Evolutionary conservation across 92 coral and sea anemone species (phyloP), one percentile per base, ranked within the genome.

Genomic region (Umimayanthus chanpuru): DNA sequence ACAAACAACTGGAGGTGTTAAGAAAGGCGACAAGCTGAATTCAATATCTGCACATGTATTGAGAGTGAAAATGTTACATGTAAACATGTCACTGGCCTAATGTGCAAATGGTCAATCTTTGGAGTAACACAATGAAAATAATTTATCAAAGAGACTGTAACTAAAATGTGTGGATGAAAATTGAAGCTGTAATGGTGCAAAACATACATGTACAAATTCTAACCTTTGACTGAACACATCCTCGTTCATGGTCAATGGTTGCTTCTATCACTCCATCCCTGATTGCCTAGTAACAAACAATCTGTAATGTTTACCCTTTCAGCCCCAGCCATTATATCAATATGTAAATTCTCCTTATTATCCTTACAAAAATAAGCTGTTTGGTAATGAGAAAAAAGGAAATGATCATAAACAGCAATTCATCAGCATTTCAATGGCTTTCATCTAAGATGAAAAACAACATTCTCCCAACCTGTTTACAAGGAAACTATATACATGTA

Each of bases 191-290:
- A 18, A 61, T 61, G 9, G 26, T 20, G 9, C 68, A 21, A 61
- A 18, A 61, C 1, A 20, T 21, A 20, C 26, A 4, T 3, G 20
- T 61, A 15, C 2, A 61, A 61, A 18, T 61, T 43, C 65, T 56
- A 86, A 96, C 98, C 98, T 96, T 96, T 9, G 99, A 96, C 78
- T 96, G 99, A 20, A 97, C 98, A 85, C 94, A 94, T 30, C 99
- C 99, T 81, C 93, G 94, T 71, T 95, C 95, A 58, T 97, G 99
- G 91, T 97, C 96, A 66, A 97, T 97, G 16, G 98, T 94, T 29
- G 99, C 99, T 90, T 97, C 99, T 73, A 97, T 97, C 9, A 97
- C 99, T n/a, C 99, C 99, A 94, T 97, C 99, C 87, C 98, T 91
- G 70, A 97, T 95, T 28, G 99, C 99, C 99, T 96, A 81, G 32